phyloP scores from a whole-genome alignment of 2,113 vertebrate genomes.

The Crotalus tigris region DNA sequence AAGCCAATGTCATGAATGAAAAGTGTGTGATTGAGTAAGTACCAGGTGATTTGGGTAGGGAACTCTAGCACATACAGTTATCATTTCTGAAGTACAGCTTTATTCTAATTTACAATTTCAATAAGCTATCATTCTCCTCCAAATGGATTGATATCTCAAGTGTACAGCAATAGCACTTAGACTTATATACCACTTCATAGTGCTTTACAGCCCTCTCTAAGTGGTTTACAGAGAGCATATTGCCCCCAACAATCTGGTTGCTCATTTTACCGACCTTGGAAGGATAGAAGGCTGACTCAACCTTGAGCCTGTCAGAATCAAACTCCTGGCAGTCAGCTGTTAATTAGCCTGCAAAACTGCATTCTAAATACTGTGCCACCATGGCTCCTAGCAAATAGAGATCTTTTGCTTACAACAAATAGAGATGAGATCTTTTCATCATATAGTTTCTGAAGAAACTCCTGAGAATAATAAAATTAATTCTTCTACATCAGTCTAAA shows the following conservation, averaged over 20 bases:
- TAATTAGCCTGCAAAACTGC: no score
- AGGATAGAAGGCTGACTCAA: no score
- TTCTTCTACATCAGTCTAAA: not conserved
- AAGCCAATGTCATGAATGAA: constrained; percentile 98
- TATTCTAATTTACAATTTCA: not conserved
- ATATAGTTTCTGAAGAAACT: not conserved
- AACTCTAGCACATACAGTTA: not conserved
- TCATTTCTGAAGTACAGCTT: not conserved
- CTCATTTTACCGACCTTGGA: no score
- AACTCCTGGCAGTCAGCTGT: no score
- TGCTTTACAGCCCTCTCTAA: no score
- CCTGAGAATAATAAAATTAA: not conserved
- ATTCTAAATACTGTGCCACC: no score
- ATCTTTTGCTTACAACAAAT: not conserved
- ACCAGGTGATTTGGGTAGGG: not conserved
- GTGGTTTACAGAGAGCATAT: no score
- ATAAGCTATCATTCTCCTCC: not conserved
- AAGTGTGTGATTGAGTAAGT: constrained; percentile 98
- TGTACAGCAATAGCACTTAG: not conserved
- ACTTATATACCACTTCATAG: no score
- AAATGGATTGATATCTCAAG: not conserved
- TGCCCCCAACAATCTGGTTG: no score
- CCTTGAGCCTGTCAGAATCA: no score
- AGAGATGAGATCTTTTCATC: not conserved
- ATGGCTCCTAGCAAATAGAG: no score